Base-by-base conservation (phyloP, 2,888 invertebrate species). In the Phragmatobia fuliginosa region DNA sequence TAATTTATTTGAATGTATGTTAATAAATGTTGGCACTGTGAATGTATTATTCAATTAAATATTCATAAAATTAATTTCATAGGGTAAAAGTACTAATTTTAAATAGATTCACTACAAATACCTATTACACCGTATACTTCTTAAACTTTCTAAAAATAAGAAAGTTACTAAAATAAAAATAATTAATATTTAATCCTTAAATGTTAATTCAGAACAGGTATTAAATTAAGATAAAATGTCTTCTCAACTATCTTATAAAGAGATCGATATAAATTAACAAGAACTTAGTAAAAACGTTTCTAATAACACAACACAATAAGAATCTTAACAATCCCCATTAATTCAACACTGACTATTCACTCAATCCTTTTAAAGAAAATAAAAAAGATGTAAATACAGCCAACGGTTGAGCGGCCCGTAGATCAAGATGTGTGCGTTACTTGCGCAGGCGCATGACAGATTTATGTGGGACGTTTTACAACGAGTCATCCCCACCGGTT, bases 371-470 rank as follows among this genome's bases (percentile, higher is more conserved):
- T 66, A 72, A 78, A 72, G 60, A 73, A 74, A 66, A 45, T 41
- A 65, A 67, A 70, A 75, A n/a, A 18, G 18, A 58, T 65, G 38
- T 66, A 16, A 38, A 28, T 28, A 61, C 66, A 61, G 11, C 36
- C 76, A 82, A 80, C 76, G 76, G 85, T 83, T 83, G 82, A 56
- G 68, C 74, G 71, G 76, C 84, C 82, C 87, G 78, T 82, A 86
- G 88, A 91, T 93, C 92, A 91, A 92, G 93, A 94, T 92, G 93
- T 92, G 93, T 92, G 91, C 91, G 87, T 91, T 92, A 92, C 91
- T 83, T 87, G 92, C 90, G 88, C 89, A 77, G 82, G 81, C 74
- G 70, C 79, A 82, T 86, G 93, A 93, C 94, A 94, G 94, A 94
- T 94, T 94, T 94, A 94, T 93, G 94, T 92, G 93, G 88, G 92